Percentiles rank a stretch among this genome's conserved stretches.
phyloP scores from a whole-genome alignment of 2,888 invertebrate genomes.

The Sycophila texana region DNA sequence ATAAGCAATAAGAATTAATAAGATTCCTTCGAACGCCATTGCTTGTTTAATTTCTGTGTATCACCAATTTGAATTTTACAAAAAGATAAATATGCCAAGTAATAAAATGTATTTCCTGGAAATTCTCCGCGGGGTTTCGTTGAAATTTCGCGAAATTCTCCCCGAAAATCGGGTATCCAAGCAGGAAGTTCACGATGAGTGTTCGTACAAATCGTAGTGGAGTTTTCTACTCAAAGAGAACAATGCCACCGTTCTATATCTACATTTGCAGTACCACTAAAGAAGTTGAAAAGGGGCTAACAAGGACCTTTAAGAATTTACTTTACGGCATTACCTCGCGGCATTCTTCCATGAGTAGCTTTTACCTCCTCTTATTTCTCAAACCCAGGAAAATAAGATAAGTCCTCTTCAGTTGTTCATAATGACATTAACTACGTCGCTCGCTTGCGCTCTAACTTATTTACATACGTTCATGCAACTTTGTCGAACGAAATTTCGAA shows the following conservation, averaged over 20 bases:
- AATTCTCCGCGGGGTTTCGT: too few relatives aligned
- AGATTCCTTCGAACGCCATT: too few relatives aligned
- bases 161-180: not conserved
- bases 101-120: too few relatives aligned
- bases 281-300: constrained; percentile 13
- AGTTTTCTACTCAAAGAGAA: constrained; percentile 18
- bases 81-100: too few relatives aligned
- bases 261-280: constrained; percentile 3
- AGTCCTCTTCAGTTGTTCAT: constrained; percentile 40
- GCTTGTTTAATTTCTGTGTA: too few relatives aligned
- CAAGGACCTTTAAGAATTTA: constrained; percentile 56
- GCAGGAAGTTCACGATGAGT: not conserved
- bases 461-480: constrained; percentile 41
- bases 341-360: not conserved
- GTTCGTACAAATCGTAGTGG: constrained; percentile 12
- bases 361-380: not conserved
- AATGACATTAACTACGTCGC: constrained; percentile 24
- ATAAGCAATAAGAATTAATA: too few relatives aligned
- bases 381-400: constrained; percentile 40
- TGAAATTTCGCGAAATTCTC: not conserved
- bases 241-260: constrained; percentile 11
- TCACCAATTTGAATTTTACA: too few relatives aligned
- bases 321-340: constrained; percentile 27
- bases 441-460: constrained; percentile 23
- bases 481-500: constrained; percentile 14